Evolutionary conservation across 2,113 vertebrate genomes (phyloP).

Genomic region (western clawed frog (Xenopus tropicalis)): DNA sequence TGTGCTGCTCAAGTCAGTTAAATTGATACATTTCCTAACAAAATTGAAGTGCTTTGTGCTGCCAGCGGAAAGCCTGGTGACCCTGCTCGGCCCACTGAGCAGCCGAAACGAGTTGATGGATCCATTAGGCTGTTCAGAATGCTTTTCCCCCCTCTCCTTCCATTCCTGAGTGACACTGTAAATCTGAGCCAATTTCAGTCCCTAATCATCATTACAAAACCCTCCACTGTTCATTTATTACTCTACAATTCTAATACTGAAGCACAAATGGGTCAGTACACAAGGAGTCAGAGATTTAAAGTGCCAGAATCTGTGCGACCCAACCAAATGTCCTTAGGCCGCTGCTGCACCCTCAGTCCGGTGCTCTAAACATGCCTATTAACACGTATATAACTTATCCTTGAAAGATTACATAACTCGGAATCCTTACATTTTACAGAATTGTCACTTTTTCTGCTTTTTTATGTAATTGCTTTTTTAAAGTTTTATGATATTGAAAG

Average conservation of each 20-base stretch:
- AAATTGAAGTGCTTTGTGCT: conserved; percentile 99
- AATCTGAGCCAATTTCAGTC: conserved; percentile 99
- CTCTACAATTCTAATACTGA: conserved; percentile 82
- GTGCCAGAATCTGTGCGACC: conserved; percentile 55
- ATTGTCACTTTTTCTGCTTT: neutral
- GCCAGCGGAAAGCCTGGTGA: conserved; percentile 98
- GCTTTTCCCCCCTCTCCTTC: conserved; percentile 88
- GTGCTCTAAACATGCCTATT: conserved; percentile 5
- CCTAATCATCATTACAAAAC: conserved; percentile 99
- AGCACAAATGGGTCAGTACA: conserved; percentile 73
- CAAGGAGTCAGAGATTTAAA: conserved; percentile 68
- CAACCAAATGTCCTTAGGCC: conserved; percentile 19
- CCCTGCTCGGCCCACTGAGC: conserved; percentile 97
- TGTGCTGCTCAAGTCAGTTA: conserved; percentile 99
- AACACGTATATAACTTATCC: conserved; percentile 8
- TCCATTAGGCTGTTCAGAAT: conserved; percentile 98
- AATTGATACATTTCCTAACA: conserved; percentile 99
- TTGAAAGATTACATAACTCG: conserved; percentile 20
- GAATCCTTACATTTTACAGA: neutral
- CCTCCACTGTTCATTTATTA: conserved; percentile 95
- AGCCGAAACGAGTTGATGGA: conserved; percentile 97
- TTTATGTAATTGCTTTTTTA: conserved; percentile 1
- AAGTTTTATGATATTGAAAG: neutral
- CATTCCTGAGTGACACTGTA: conserved; percentile 96
- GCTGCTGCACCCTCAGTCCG: neutral